Evolutionary conservation across 2,888 invertebrate genomes (phyloP).

Genomic region (Laspeyria flexula): DNA sequence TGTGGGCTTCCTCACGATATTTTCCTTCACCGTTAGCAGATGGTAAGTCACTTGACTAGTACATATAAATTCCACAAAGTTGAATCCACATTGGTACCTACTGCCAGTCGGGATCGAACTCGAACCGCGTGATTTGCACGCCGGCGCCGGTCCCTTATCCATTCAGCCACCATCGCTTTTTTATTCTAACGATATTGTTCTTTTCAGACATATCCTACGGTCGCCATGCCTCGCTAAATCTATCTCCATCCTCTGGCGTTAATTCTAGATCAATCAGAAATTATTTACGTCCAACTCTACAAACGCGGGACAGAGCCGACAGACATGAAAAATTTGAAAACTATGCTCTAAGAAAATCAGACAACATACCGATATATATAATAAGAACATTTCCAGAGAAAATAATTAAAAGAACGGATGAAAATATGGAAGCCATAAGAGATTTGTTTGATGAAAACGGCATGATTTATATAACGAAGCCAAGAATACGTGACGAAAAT

Average conservation of each 20-base stretch:
- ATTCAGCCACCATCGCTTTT: no score
- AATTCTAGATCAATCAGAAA: slow-evolving; percentile 1
- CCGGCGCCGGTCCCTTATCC: no score
- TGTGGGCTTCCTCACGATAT: no score
- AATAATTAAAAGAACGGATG: neutral
- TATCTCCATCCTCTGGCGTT: no score
- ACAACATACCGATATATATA: neutral
- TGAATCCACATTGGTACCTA: no score
- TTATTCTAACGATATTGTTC: no score
- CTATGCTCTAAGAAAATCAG: neutral
- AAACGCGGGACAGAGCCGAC: neutral
- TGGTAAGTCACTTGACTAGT: no score
- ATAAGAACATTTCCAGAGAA: neutral
- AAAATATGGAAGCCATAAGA: neutral
- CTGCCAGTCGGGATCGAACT: no score
- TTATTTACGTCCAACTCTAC: neutral
- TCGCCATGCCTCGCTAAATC: no score
- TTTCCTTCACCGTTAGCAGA: no score
- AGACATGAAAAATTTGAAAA: neutral
- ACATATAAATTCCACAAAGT: no score
- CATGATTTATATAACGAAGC: slow-evolving; percentile 2
- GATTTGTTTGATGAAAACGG: slow-evolving; percentile 9
- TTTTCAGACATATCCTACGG: neutral
- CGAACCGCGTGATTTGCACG: no score
- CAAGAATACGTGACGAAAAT: neutral